Evolutionary conservation across 2,113 vertebrate genomes (phyloP).

Genomic region (Grammomys dolichurus): DNA sequence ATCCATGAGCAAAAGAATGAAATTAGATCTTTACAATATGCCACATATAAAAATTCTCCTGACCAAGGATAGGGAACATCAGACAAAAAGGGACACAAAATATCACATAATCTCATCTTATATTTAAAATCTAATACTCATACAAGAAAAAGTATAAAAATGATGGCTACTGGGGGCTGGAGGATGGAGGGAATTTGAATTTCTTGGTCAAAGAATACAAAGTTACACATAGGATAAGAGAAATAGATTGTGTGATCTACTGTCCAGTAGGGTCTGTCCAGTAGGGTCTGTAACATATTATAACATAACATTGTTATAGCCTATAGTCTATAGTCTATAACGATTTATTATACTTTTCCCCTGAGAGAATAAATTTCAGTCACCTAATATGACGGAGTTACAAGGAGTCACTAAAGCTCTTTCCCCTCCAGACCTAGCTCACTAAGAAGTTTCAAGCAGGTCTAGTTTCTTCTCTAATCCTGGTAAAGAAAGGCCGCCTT

Average conservation of each 20-base stretch:
- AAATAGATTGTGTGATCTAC: background rate
- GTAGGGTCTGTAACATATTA: no score
- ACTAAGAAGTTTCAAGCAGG: slow-evolving; percentile 59
- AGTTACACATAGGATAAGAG: background rate
- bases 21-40: background rate
- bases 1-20: background rate
- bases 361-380: background rate
- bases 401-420: slow-evolving; percentile 37
- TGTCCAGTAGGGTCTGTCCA: background rate
- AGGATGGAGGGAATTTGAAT: background rate
- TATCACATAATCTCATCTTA: background rate
- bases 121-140: slow-evolving; percentile 21
- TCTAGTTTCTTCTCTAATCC: slow-evolving; percentile 52
- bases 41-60: background rate
- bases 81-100: background rate
- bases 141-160: background rate
- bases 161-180: background rate
- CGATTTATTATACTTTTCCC: background rate
- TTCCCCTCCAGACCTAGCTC: slow-evolving; percentile 32
- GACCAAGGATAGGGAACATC: background rate
- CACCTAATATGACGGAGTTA: slow-evolving; percentile 50
- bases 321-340: background rate
- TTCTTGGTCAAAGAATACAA: slow-evolving; percentile 3
- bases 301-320: no score
- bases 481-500: slow-evolving; percentile 45